Percentiles rank a stretch among this genome's conserved stretches.
These are phyloP conservation scores for Latrodectus elegans DNA, from an alignment of 2,888 invertebrate genomes.

Conservation along the genomic window DNA sequence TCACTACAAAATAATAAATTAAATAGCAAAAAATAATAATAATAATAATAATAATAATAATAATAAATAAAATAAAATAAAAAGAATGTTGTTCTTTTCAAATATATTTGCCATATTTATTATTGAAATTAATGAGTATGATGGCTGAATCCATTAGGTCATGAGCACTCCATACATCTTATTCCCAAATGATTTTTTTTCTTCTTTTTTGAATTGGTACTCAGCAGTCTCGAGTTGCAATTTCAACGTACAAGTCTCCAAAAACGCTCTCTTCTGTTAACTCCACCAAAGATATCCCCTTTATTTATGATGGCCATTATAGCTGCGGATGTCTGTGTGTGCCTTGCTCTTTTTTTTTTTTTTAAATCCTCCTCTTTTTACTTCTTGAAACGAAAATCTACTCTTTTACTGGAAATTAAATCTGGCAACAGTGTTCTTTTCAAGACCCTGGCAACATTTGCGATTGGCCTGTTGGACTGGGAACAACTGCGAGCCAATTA, in stretches of 20 bases:
- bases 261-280: not conserved
- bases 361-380: not conserved
- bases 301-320: slow-evolving; percentile 3
- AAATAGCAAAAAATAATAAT: no score
- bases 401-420: not conserved
- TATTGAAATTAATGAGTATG: slow-evolving; percentile 30
- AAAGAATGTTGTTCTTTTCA: no score
- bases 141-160: slow-evolving; percentile 28
- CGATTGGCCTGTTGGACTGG: no score
- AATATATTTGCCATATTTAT: slow-evolving; percentile 4
- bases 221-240: not conserved
- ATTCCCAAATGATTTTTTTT: no score
- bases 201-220: no score
- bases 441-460: no score
- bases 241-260: not conserved
- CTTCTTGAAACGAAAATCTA: not conserved
- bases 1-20: no score
- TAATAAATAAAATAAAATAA: no score
- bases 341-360: not conserved
- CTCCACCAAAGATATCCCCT: not conserved
- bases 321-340: not conserved
- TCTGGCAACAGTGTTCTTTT: not conserved
- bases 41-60: no score
- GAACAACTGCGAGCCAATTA: no score
- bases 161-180: slow-evolving; percentile 29